Conservation (phyloP, 2,797 vertebrate genomes). For the Cichlasoma orientale region DNA sequence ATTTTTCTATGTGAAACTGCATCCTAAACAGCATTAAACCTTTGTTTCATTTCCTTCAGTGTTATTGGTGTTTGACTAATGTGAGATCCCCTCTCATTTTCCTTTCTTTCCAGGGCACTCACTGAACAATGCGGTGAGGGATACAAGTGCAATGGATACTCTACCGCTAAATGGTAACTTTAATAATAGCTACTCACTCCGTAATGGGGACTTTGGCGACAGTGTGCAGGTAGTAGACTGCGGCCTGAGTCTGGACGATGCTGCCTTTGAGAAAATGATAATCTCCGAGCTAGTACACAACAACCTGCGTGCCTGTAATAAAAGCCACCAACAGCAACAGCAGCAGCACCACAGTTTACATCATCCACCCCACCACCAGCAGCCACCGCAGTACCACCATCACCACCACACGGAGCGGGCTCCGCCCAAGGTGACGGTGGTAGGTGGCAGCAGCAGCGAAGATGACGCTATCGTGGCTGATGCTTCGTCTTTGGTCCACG, state of each 20-base stretch:
- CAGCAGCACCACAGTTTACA: constrained; percentile 87
- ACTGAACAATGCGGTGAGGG: constrained; percentile 97
- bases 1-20: constrained; percentile 64
- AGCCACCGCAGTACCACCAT: constrained; percentile 85
- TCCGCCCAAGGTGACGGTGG: constrained; percentile 87
- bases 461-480: constrained; percentile 91
- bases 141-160: constrained; percentile 99
- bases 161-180: constrained; percentile 99
- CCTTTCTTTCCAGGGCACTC: constrained; percentile 93
- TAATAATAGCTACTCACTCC: constrained; percentile 99
- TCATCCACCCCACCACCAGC: constrained; percentile 83
- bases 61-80: constrained; percentile 60
- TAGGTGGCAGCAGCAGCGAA: constrained; percentile 88
- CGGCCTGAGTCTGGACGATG: constrained; percentile 97
- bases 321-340: constrained; percentile 85
- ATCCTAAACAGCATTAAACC: constrained; percentile 98
- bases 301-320: constrained; percentile 94
- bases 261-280: constrained; percentile 99
- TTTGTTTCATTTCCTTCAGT: constrained; percentile 36
- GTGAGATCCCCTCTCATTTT: constrained; percentile 61
- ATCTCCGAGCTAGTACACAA: constrained; percentile 99
- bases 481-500: constrained; percentile 92
- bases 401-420: constrained; percentile 91
- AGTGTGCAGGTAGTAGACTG: constrained; percentile 96
- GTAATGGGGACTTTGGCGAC: constrained; percentile 94